Base-by-base conservation (phyloP, 2,113 vertebrate genomes). In the Chelonoidis abingdonii region DNA sequence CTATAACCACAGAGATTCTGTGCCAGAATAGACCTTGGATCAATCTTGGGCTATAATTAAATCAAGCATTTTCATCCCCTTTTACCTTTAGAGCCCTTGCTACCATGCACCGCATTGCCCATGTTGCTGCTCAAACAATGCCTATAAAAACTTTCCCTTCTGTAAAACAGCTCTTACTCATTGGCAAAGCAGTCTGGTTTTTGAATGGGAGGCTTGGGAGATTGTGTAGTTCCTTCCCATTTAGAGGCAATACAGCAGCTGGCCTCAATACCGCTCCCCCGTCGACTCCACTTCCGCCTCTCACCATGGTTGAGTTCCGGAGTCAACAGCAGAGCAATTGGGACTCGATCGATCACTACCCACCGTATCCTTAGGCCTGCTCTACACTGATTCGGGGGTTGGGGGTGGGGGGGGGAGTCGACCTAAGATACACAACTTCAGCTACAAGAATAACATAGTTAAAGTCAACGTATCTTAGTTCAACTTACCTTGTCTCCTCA, bases 1-100 rank as follows among this genome's bases (percentile, higher is more conserved):
- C 2, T 44, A 22, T 1, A 1, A 59, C 0, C 86, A 16, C 29
- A 25, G n/a, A 85, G 52, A 10, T 5, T 24, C 80, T 13, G 9
- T 5, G 44, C 3, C 12, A 21, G 78, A 80, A 19, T n/a, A 11
- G 79, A 13, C 27, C 11, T 16, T 78, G 49, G 24, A 4, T 57
- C n/a, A 57, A 17, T 10, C 27, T 52, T 27, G 62, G 4, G 47
- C 17, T 9, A 47, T 72, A 80, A 69, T 69, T n/a, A 69, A 65
- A 16, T n/a, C 35, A 21, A 29, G 27, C 90, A 35, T 41, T 47
- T 86, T 31, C 38, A 41, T 62, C 49, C 3, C 27, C 9, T 8
- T 59, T 41, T 54, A 54, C 47, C 10, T 16, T 16, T 62, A 17
- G 6, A 62, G n/a, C 1, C 11, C n/a, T 81, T 47, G 81, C 47